Evolutionary conservation across 2,888 invertebrate genomes (phyloP).

Genomic region (Oconnorella tubifera): DNA sequence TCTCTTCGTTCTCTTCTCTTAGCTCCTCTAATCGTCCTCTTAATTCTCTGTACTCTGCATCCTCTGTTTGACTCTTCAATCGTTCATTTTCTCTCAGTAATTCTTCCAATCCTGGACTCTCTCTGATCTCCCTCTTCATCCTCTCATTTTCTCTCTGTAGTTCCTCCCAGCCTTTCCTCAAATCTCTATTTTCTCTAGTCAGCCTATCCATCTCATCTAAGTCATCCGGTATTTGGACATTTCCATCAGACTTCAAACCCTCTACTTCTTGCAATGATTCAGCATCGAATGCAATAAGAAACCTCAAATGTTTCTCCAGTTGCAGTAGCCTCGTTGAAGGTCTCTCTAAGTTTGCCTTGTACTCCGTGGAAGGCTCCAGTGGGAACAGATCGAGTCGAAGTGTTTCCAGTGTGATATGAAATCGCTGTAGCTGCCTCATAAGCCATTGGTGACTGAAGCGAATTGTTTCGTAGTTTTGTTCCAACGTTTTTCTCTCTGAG

Average conservation of each 20-base stretch:
- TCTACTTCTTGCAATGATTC: neutral
- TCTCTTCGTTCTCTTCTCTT: neutral
- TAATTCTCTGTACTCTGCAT: neutral
- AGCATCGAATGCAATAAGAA: neutral
- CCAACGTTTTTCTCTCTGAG: neutral
- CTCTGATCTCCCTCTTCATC: neutral
- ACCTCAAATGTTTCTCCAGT: neutral
- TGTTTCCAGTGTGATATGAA: neutral
- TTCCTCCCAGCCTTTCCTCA: too few relatives aligned
- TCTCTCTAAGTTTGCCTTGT: neutral
- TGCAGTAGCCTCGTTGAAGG: neutral
- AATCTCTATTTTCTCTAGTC: neutral
- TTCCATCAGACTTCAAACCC: neutral
- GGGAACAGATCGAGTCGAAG: neutral
- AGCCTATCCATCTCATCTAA: neutral
- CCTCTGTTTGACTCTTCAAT: too few relatives aligned
- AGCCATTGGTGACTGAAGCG: neutral
- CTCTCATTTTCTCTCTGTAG: neutral
- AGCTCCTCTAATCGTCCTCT: neutral
- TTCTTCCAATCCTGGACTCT: too few relatives aligned
- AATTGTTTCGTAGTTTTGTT: neutral
- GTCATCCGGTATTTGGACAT: neutral
- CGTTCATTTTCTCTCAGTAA: too few relatives aligned
- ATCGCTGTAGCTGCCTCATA: neutral
- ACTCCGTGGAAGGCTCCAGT: too few relatives aligned